Evolutionary conservation across 2,113 vertebrate genomes (phyloP).

Genomic region (Laterallus jamaicensis): DNA sequence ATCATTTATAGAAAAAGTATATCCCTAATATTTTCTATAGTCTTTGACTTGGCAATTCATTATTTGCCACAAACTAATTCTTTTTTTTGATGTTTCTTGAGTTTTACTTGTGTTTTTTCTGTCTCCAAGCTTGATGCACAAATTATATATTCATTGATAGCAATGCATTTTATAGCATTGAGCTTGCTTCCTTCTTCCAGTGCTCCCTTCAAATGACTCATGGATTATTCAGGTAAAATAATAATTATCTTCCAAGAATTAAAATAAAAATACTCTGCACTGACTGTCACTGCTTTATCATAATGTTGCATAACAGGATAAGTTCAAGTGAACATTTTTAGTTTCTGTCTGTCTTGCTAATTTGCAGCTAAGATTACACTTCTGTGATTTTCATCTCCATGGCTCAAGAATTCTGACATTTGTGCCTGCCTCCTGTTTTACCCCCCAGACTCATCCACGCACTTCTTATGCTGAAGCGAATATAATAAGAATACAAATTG

Average conservation of each 20-base stretch:
- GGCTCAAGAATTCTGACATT: conserved; percentile 49
- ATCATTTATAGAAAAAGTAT: conserved; percentile 6
- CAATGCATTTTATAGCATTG: conserved; percentile 12
- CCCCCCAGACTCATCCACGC: neutral
- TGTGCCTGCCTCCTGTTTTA: neutral
- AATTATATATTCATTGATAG: conserved; percentile 50
- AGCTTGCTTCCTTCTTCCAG: conserved; percentile 11
- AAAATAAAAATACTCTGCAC: conserved; percentile 38
- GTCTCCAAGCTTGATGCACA: conserved; percentile 21
- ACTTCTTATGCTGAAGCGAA: neutral
- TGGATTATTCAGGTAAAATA: conserved; percentile 56
- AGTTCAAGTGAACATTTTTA: conserved; percentile 43
- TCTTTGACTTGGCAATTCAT: conserved; percentile 16
- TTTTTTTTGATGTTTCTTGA: neutral
- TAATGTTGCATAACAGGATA: conserved; percentile 33
- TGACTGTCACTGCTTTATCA: conserved; percentile 20
- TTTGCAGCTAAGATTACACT: conserved; percentile 49
- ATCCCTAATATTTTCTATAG: conserved; percentile 28
- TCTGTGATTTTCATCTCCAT: conserved; percentile 8
- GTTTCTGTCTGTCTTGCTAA: conserved; percentile 12
- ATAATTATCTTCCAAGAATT: conserved; percentile 56
- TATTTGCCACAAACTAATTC: neutral
- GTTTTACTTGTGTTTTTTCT: conserved; percentile 15
- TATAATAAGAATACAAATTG: conserved; percentile 14
- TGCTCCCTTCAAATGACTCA: conserved; percentile 43